Evolutionary conservation across 2,797 vertebrate genomes (phyloP), one percentile per base, ranked within the genome.

Genomic region (Ctenopoma multispine): DNA sequence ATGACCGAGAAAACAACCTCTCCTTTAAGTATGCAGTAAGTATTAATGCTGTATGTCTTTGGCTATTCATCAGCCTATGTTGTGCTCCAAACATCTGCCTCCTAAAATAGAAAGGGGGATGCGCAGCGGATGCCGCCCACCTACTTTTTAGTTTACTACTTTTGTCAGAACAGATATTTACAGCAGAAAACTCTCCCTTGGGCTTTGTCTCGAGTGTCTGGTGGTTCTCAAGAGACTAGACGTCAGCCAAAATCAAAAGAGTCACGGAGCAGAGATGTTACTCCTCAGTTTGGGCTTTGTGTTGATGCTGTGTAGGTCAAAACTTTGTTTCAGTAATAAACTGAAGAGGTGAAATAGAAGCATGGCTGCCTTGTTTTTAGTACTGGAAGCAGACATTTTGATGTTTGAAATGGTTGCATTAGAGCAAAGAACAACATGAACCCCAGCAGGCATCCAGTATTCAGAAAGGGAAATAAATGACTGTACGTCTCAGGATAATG

Each of bases 1-100:
- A 99, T 48, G 94, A 97, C 86, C 92, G 95, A 47, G 92, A 95
- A 63, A 95, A 95, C 89, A 99, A 96, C 84, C 85, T 92, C 50
- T 89, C 92, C 74, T 98, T 97, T 64, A 94, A 90, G 85, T 99
- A 99, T 86, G 96, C 95, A 38, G 97, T 99, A 82, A 96, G 97
- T 95, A 77, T 15, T 41, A 3, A 36, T 18, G n/a, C n/a, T 4
- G 21, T 8, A 13, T 60, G 12, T n/a, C 55, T 6, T 4, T 20
- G 17, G 13, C 20, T 20, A 7, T 17, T 14, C 20, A 51, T 72
- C 47, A 12, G 7, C 8, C n/a, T 18, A 21, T 55, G 8, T 34
- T 9, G 7, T 34, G 31, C 31, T 40, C 12, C 20, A 9, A 4
- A 47, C 41, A 15, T 10, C 3, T 23, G 38, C 47, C 17, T 41